Percentiles rank a stretch among this genome's conserved stretches.
Conservation (phyloP, 1,140 invertebrate species). For the Aradophagus sp. region DNA sequence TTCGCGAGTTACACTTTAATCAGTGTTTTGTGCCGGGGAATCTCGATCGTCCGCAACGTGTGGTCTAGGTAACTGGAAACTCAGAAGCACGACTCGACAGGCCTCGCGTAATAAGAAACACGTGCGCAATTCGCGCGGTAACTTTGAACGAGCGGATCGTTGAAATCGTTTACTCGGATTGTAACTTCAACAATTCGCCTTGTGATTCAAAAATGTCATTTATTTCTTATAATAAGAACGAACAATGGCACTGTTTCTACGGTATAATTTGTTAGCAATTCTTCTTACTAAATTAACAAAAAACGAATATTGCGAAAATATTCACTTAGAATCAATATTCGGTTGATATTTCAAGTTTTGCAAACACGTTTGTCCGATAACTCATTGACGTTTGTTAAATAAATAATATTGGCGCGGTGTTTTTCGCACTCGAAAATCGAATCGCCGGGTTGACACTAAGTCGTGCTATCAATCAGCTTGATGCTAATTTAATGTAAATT, state of each 20-base stretch:
- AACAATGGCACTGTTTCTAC: too few species aligned
- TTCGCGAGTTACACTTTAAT: constrained; percentile 16
- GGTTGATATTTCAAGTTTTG: too few species aligned
- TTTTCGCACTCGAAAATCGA: not conserved
- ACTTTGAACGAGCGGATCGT: constrained; percentile 9
- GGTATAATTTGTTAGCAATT: too few species aligned
- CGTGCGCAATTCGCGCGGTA: constrained; percentile 6
- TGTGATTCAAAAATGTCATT: not conserved
- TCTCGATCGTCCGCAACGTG: constrained; percentile 13
- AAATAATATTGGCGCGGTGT: too few species aligned
- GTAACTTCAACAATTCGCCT: constrained; percentile 1
- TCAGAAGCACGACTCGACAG: constrained; percentile 6
- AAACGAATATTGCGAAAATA: too few species aligned
- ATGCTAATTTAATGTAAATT: constrained; percentile 23
- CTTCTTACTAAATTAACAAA: too few species aligned
- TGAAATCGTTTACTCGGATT: constrained; percentile 11
- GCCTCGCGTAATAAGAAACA: constrained; percentile 18
- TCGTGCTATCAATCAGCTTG: not conserved
- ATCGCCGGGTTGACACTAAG: not conserved
- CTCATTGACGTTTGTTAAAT: too few species aligned
- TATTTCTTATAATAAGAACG: not conserved
- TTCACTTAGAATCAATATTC: too few species aligned
- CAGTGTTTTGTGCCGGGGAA: constrained; percentile 7
- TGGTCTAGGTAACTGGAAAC: constrained; percentile 28
- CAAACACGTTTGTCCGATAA: too few species aligned